Conservation (phyloP, 1,140 invertebrate species). For the Heliothis subflexa region DNA sequence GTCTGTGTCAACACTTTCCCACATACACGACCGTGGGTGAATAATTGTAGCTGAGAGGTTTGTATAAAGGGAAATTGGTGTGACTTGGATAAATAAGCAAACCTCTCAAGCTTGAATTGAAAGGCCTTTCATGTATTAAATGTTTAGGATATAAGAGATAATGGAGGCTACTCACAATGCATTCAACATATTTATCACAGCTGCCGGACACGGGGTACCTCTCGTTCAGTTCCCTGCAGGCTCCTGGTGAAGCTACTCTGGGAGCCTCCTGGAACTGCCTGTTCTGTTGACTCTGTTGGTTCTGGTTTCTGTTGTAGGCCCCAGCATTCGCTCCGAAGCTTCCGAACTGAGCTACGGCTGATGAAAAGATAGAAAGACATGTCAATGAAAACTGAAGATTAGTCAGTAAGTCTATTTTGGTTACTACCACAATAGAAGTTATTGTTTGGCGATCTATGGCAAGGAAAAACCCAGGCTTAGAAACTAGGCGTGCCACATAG, state of each 20-base stretch:
- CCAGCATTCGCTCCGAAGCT: constrained; percentile 37
- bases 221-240: constrained; percentile 90
- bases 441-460: no score
- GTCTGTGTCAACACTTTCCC: constrained; percentile 30
- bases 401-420: no score
- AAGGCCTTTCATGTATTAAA: no score
- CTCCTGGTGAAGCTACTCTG: constrained; percentile 42
- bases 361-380: constrained; percentile 14
- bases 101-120: not conserved
- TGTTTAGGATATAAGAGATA: no score
- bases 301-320: constrained; percentile 44
- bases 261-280: constrained; percentile 53
- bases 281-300: constrained; percentile 63
- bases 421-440: no score
- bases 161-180: constrained; percentile 75
- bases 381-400: not conserved
- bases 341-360: constrained; percentile 60
- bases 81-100: not conserved
- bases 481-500: no score
- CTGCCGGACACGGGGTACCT: constrained; percentile 89
- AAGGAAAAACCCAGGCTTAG: no score
- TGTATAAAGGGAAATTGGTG: constrained; percentile 3
- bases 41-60: constrained; percentile 7
- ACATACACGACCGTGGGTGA: not conserved
- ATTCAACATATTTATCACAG: constrained; percentile 91